Conservation (phyloP, 1,140 invertebrate genomes). For the Pachypeltis micranthus region DNA sequence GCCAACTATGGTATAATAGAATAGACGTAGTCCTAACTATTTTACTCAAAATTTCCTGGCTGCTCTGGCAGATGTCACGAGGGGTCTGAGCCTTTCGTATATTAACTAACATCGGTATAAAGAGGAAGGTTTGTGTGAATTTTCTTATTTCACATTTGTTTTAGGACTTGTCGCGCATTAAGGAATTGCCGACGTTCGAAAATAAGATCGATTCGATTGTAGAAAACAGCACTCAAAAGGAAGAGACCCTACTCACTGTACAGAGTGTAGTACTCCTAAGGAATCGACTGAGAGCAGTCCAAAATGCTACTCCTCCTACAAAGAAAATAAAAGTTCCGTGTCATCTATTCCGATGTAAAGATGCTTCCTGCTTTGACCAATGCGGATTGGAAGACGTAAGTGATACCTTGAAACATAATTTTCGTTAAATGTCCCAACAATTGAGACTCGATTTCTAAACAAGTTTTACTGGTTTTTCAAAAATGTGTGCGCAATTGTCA, state of each 20-base stretch:
- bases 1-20: no score
- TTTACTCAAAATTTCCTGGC: no score
- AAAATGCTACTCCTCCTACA: not conserved
- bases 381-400: conserved; percentile 9
- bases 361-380: conserved; percentile 2
- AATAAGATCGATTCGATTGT: not conserved
- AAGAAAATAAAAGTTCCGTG: not conserved
- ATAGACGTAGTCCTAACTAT: no score
- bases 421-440: not conserved
- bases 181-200: not conserved
- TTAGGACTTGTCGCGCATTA: not conserved
- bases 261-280: not conserved
- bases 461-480: not conserved
- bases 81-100: not conserved
- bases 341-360: conserved; percentile 4
- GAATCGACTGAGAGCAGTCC: not conserved
- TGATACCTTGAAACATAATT: not conserved
- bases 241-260: not conserved
- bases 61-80: not conserved
- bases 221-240: not conserved
- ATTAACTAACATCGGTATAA: not conserved
- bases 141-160: not conserved
- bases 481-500: not conserved
- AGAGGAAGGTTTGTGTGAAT: not conserved
- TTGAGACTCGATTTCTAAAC: not conserved